Conservation (phyloP, 2,797 vertebrate species). For the Strix occidentalis region DNA sequence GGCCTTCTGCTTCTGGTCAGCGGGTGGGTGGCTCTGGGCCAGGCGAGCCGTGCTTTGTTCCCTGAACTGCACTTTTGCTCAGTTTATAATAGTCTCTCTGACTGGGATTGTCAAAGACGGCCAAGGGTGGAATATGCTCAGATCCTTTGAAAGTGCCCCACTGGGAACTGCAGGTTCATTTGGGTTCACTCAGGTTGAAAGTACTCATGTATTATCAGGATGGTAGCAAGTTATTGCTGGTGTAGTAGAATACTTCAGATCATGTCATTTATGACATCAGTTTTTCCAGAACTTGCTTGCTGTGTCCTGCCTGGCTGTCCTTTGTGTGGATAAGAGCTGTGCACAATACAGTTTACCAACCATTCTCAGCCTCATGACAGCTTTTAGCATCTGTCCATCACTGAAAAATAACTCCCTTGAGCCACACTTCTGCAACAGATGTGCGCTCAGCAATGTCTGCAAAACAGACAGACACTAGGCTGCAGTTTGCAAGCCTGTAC, state of each 20-base stretch:
- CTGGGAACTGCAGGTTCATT: neutral
- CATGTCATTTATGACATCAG: neutral
- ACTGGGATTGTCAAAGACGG: neutral
- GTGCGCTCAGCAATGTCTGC: neutral
- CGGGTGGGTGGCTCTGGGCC: neutral
- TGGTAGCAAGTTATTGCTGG: neutral
- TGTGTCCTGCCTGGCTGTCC: neutral
- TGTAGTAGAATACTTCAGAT: neutral
- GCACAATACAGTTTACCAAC: rapidly evolving
- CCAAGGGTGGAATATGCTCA: neutral
- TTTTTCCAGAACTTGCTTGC: neutral
- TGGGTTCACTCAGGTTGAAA: neutral
- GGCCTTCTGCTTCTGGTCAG: neutral
- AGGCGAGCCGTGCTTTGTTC: neutral
- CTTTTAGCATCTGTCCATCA: neutral
- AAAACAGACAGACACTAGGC: neutral
- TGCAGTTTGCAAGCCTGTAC: neutral
- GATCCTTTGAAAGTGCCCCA: neutral
- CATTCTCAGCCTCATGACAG: neutral
- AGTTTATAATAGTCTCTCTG: neutral
- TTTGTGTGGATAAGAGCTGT: neutral
- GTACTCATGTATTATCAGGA: neutral
- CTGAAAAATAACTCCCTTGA: neutral
- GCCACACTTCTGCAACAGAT: neutral
- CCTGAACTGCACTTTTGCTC: neutral